These are phyloP conservation scores for Chloroceryle aenea DNA, from an alignment of 2,113 vertebrate species.

Conservation along the genomic window DNA sequence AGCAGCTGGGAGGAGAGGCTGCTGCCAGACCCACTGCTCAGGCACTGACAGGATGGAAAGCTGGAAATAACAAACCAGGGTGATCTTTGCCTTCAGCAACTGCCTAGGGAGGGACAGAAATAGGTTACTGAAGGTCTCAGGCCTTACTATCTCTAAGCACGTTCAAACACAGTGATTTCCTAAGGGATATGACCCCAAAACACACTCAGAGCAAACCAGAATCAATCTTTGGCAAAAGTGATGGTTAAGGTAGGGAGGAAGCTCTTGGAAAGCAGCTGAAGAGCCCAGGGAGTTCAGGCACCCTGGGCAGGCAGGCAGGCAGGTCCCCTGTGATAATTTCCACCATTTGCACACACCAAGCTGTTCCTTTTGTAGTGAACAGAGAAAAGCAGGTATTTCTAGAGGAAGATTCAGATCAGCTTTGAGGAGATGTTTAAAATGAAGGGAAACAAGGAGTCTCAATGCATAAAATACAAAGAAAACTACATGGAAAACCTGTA, in stretches of 20 bases:
- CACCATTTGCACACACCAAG: rapidly evolving
- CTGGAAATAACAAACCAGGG: neutral
- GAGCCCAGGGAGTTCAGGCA: neutral
- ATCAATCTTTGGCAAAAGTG: neutral
- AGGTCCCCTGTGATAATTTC: neutral
- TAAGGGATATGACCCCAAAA: neutral
- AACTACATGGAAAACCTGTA: neutral
- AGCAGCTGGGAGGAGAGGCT: neutral
- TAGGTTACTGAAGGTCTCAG: neutral
- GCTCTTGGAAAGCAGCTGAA: neutral
- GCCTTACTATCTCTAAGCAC: neutral
- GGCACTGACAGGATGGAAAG: rapidly evolving
- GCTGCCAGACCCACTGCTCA: neutral
- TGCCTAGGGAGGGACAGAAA: neutral
- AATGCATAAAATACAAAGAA: neutral
- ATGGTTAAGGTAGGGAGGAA: neutral
- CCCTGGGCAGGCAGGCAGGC: too few relatives aligned
- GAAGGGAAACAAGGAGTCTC: neutral
- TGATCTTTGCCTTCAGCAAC: neutral
- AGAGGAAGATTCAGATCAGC: neutral
- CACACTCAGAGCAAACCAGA: neutral
- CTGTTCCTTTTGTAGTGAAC: neutral
- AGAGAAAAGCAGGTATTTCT: neutral
- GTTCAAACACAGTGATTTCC: neutral
- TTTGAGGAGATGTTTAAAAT: neutral